A percentile compares a stretch with the other conserved stretches of the same genome.
Evolutionary conservation across 1,140 invertebrate genomes (phyloP).

Genomic region (Microplitis demolitor): DNA sequence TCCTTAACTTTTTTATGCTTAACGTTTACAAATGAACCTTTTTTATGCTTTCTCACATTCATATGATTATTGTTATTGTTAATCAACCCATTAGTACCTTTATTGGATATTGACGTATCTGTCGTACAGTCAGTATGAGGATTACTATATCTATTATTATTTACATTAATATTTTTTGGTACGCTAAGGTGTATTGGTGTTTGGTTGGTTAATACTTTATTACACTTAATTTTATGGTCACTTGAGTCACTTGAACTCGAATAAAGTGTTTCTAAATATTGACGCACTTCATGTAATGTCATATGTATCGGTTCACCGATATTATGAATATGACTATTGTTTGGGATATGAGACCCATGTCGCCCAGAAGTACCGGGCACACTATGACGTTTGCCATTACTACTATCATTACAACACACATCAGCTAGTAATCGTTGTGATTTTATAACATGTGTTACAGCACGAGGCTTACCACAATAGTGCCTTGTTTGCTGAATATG

Average conservation of each 20-base stretch:
- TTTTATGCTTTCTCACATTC: conserved; percentile 64
- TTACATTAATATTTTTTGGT: conserved; percentile 54
- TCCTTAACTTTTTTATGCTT: conserved; percentile 74
- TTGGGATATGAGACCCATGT: conserved; percentile 43
- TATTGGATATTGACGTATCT: conserved; percentile 58
- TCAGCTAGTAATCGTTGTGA: conserved; percentile 59
- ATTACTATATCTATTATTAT: conserved; percentile 59
- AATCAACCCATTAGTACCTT: conserved; percentile 49
- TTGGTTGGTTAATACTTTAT: conserved; percentile 43
- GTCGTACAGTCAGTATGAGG: conserved; percentile 56
- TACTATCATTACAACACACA: conserved; percentile 62
- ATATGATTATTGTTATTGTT: conserved; percentile 63
- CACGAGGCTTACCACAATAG: conserved; percentile 57
- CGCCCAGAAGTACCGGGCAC: conserved; percentile 62
- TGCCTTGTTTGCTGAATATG: conserved; percentile 55
- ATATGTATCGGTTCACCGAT: conserved; percentile 79
- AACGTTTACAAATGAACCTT: conserved; percentile 66
- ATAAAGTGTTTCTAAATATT: conserved; percentile 79
- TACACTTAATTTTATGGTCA: conserved; percentile 61
- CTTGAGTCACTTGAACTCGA: conserved; percentile 70
- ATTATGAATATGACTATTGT: conserved; percentile 45
- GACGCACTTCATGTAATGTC: conserved; percentile 83
- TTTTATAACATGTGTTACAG: conserved; percentile 55
- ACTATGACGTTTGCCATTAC: conserved; percentile 65
- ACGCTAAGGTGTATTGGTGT: conserved; percentile 48